Evolutionary conservation across 2,888 invertebrate species (phyloP).

Genomic region (Cephus pygmeus): DNA sequence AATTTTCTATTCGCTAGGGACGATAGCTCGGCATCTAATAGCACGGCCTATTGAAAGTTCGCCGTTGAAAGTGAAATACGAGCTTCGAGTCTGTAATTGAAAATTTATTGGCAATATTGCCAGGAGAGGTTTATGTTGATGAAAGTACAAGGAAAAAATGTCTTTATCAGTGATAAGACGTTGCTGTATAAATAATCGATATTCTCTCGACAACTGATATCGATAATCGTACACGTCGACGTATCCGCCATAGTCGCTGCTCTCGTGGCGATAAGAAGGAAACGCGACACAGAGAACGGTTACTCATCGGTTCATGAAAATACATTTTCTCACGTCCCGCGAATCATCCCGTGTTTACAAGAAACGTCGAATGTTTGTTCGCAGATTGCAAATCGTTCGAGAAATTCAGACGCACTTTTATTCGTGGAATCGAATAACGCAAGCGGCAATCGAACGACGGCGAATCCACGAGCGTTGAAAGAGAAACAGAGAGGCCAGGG

Average conservation of each 20-base stretch:
- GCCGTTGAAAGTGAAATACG: not conserved
- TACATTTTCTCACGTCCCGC: not conserved
- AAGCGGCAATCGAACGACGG: not conserved
- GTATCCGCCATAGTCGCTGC: not conserved
- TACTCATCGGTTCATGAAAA: not conserved
- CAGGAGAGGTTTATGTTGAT: not conserved
- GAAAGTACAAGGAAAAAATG: not conserved
- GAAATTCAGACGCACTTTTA: not conserved
- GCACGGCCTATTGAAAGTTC: not conserved
- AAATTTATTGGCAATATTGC: no score
- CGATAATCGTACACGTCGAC: not conserved
- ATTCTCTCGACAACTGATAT: not conserved
- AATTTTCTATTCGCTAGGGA: not conserved
- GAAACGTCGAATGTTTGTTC: not conserved
- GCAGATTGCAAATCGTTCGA: not conserved
- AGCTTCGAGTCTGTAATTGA: not conserved
- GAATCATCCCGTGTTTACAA: not conserved
- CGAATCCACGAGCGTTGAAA: not conserved
- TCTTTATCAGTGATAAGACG: not conserved
- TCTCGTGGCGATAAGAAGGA: not conserved
- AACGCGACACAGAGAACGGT: not conserved
- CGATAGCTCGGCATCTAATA: not conserved
- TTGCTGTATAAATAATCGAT: not conserved
- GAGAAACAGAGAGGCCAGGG: no score
- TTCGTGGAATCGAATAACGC: not conserved